A percentile compares a stretch with the other conserved stretches of the same genome.
phyloP scores from a whole-genome alignment of 35 echinoderm and acorn worm genomes.

The Lytechinus pictus region DNA sequence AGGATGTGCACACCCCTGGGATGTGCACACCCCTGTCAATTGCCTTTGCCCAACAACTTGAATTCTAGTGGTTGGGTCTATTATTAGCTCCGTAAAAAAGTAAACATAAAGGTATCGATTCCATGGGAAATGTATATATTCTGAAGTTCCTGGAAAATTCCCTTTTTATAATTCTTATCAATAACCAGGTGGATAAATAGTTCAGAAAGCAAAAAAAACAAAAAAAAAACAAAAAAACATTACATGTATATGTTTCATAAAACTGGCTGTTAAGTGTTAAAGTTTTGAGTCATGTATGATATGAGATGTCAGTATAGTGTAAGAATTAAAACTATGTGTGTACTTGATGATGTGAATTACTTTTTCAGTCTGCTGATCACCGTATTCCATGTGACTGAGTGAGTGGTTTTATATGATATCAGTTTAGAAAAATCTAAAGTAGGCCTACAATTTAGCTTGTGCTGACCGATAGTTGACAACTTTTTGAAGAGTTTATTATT shows the following conservation, averaged over 20 bases:
- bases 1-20: slow-evolving; percentile 15
- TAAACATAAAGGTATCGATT: background rate
- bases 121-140: background rate
- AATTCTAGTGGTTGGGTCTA: background rate
- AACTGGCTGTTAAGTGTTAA: too few relatives aligned
- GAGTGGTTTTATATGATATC: too few relatives aligned
- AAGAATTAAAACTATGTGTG: background rate
- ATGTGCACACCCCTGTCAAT: background rate
- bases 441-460: background rate
- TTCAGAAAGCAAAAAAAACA: background rate
- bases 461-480: background rate
- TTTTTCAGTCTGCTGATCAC: background rate
- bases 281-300: background rate
- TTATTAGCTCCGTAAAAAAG: background rate
- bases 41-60: slow-evolving; percentile 1
- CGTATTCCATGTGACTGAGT: background rate
- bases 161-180: background rate
- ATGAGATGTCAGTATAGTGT: background rate
- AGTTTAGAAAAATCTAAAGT: background rate
- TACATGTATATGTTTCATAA: background rate
- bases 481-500: background rate
- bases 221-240: background rate
- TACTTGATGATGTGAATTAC: background rate
- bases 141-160: background rate
- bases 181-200: too few relatives aligned